Percentiles rank a stretch among this genome's conserved stretches.
These are phyloP conservation scores for Machimus atricapillus DNA, from an alignment of 2,888 invertebrate genomes.

Conservation along the genomic window DNA sequence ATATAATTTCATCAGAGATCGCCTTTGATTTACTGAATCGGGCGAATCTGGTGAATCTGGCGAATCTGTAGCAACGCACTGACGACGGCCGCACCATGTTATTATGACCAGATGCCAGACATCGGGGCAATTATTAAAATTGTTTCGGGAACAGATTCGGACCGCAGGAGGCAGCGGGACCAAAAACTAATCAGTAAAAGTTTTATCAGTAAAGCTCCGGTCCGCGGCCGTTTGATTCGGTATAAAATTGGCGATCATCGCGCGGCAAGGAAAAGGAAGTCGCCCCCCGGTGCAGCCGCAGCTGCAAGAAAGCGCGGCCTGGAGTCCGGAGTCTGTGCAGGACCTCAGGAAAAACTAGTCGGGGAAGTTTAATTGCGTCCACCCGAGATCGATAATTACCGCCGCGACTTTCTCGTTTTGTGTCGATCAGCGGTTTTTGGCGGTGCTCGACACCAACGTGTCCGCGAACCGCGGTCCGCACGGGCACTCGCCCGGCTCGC, in stretches of 20 bases:
- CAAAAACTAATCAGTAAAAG: constrained; percentile 46
- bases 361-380: constrained; percentile 51
- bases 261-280: constrained; percentile 12
- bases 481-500: background rate
- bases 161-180: constrained; percentile 35
- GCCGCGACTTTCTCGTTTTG: constrained; percentile 49
- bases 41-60: background rate
- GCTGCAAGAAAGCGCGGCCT: constrained; percentile 43
- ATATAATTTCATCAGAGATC: constrained; percentile 38
- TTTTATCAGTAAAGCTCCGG: constrained; percentile 46
- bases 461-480: background rate
- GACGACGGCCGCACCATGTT: constrained; percentile 40
- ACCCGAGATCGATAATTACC: constrained; percentile 51
- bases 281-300: background rate
- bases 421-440: constrained; percentile 39
- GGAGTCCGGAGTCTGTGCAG: background rate
- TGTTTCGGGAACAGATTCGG: constrained; percentile 44
- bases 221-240: constrained; percentile 40
- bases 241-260: constrained; percentile 45
- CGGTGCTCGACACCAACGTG: constrained; percentile 2
- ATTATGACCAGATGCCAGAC: constrained; percentile 48
- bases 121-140: constrained; percentile 48
- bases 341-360: constrained; percentile 50
- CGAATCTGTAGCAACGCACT: constrained; percentile 15
- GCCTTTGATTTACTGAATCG: constrained; percentile 36